Evolutionary conservation across 2,797 vertebrate species (phyloP).

Genomic region (Catharus ustulatus): DNA sequence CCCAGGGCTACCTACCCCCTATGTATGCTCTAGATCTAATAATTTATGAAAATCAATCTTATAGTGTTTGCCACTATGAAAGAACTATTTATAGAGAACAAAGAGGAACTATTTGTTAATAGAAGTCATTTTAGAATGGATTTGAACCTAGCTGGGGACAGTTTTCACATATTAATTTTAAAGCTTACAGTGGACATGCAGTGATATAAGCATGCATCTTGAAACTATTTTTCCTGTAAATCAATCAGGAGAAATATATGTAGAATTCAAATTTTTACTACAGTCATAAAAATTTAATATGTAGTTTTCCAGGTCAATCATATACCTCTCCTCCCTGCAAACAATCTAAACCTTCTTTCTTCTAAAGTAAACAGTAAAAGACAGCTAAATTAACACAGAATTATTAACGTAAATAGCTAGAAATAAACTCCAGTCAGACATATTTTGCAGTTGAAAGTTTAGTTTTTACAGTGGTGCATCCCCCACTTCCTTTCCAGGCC

Average conservation of each 20-base stretch:
- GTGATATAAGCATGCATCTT: background rate
- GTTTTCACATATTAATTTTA: background rate
- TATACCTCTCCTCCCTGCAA: fast-evolving
- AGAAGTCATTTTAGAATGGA: background rate
- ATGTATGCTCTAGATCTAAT: background rate
- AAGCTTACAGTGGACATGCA: background rate
- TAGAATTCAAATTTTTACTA: background rate
- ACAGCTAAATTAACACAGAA: background rate
- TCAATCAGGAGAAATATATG: background rate
- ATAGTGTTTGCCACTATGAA: background rate
- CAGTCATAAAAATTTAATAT: background rate
- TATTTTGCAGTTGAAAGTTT: background rate
- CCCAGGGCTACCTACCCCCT: background rate
- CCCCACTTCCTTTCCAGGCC: fast-evolving
- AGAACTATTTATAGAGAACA: background rate
- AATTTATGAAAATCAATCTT: background rate
- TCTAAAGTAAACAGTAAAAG: background rate
- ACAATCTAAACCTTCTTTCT: background rate
- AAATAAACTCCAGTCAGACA: background rate
- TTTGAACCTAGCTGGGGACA: background rate
- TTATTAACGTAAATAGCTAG: background rate
- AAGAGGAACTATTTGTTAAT: background rate
- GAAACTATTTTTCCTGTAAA: background rate
- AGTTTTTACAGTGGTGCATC: background rate
- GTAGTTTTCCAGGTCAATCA: background rate